Base-by-base conservation (phyloP, 2,797 vertebrate genomes). In the Odontamblyopus rebecca region DNA sequence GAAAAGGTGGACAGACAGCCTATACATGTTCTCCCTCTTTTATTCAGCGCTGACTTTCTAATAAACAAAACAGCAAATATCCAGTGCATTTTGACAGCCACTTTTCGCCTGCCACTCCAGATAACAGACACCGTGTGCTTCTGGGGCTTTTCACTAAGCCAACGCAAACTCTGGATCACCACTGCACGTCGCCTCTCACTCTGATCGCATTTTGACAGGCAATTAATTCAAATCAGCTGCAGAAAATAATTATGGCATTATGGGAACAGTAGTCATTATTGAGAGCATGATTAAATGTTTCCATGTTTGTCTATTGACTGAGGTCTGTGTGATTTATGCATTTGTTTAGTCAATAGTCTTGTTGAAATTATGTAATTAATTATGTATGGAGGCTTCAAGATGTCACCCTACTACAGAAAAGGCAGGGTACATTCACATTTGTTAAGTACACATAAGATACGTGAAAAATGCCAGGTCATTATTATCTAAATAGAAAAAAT, bases 231-330 rank as follows among this genome's bases (percentile, higher is more conserved):
- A 93, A 95, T 95, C 95, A 96, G 94, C 95, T 94, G 95, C 94
- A 96, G 94, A 95, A 96, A 96, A 96, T 96, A 95, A 97, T 96
- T 94, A 95, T 93, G 94, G 94, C 94, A 96, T 96, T 95, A 98
- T 96, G 95, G 95, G 95, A 96, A 95, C 93, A 95, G 95, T 95
- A 94, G 97, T 98, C 96, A 95, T 96, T 96, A 96, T 96, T 97
- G 96, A 95, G 95, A 97, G 95, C 95, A 96, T 96, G 96, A 98
- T 97, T 96, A 97, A 97, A 98, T 94, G 95, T 95, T 96, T 97
- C 95, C 94, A 91, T 89, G 91, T 60, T 60, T 60, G 57, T 96
- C 95, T 95, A 97, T 97, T 96, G 97, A 98, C 96, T 96, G 89
- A 87, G 69, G 73, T 75, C 82, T 88, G 91, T 93, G 95, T 98